Evolutionary conservation across 1,140 invertebrate species (phyloP).

Genomic region (Microplitis demolitor): DNA sequence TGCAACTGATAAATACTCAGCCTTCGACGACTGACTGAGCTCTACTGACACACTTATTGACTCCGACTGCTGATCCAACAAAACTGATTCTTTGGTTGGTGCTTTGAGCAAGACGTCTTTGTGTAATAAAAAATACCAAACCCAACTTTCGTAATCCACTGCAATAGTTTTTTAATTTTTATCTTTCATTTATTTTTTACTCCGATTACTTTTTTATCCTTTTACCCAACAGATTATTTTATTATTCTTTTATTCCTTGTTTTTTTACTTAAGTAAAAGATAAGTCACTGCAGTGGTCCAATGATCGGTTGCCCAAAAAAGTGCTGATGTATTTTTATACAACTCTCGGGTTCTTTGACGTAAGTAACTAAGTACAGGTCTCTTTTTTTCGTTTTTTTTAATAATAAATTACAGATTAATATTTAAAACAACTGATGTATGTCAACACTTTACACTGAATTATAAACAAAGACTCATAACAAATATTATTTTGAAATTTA

Average conservation of each 20-base stretch:
- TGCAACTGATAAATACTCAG: conserved; percentile 1
- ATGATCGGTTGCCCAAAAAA: too few species aligned
- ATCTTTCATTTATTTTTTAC: neutral
- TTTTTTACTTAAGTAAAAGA: too few species aligned
- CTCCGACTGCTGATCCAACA: neutral
- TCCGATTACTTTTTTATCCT: neutral
- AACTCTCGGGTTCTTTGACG: too few species aligned
- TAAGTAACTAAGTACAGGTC: too few species aligned
- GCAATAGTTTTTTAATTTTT: neutral
- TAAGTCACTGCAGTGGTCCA: too few species aligned
- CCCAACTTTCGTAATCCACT: conserved; percentile 11
- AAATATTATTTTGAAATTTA: neutral
- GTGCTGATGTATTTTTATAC: too few species aligned
- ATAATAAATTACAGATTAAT: too few species aligned
- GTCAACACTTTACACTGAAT: too few species aligned
- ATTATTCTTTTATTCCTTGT: too few species aligned
- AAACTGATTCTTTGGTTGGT: neutral
- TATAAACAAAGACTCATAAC: neutral
- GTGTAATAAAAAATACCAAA: neutral
- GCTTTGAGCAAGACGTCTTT: conserved; percentile 2
- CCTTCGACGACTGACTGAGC: conserved; percentile 30
- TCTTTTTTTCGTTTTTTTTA: too few species aligned
- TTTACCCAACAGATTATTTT: neutral
- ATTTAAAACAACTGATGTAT: too few species aligned
- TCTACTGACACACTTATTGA: conserved; percentile 51